phyloP scores from a whole-genome alignment of 2,113 vertebrate species.

The Muntiacus reevesi region DNA sequence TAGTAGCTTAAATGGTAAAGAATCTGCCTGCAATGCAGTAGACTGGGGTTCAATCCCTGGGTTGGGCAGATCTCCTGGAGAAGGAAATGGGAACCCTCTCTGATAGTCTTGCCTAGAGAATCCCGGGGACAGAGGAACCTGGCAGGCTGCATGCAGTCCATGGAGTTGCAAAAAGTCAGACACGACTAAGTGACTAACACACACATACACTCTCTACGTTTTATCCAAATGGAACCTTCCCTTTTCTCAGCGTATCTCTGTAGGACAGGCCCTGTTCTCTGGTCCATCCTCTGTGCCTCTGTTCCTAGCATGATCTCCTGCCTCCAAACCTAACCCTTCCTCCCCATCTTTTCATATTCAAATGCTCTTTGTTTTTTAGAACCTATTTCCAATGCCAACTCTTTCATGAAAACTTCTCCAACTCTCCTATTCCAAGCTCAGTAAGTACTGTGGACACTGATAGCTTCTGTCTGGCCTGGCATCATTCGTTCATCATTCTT shows the following conservation, averaged over 20 bases:
- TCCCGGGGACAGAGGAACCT: not conserved
- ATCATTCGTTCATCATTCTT: not conserved
- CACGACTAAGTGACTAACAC: not conserved
- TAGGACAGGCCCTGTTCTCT: not conserved
- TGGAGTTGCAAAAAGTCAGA: not conserved
- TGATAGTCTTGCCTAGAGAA: not conserved
- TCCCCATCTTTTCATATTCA: not conserved
- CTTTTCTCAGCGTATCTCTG: not conserved
- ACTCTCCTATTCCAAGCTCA: not conserved
- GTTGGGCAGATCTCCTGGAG: not conserved
- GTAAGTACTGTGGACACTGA: not conserved
- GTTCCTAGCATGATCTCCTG: not conserved
- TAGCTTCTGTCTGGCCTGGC: not conserved
- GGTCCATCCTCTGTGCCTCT: not conserved
- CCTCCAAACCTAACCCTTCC: not conserved
- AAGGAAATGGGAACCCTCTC: not conserved
- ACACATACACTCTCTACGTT: not conserved
- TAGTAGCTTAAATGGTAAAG: not conserved
- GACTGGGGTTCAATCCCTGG: not conserved
- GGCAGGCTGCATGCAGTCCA: not conserved
- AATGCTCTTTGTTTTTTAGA: not conserved
- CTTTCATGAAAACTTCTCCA: not conserved
- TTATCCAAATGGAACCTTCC: not conserved
- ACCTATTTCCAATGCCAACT: not conserved
- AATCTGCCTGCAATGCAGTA: not conserved